A percentile compares a stretch with the other conserved stretches of the same genome.
phyloP scores from a whole-genome alignment of 1,140 invertebrate species.

The Colletes latitarsis region DNA sequence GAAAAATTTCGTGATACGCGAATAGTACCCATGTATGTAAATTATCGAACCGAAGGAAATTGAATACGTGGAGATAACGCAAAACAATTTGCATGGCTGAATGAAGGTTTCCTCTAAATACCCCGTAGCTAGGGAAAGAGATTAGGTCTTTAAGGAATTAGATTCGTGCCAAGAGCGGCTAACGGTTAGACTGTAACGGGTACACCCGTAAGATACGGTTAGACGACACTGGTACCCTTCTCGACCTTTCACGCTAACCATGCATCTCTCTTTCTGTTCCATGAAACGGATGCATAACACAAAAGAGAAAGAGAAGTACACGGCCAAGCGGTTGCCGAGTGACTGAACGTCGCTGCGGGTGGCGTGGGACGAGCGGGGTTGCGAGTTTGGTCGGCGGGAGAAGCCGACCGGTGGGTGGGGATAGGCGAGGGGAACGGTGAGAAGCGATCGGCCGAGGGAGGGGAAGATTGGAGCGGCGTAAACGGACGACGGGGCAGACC shows the following conservation, averaged over 20 bases:
- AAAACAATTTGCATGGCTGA: no score
- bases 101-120: no score
- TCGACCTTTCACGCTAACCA: conserved; percentile 30
- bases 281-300: background rate
- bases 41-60: no score
- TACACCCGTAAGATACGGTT: conserved; percentile 34
- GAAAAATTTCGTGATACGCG: no score
- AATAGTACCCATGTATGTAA: no score
- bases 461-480: conserved; percentile 10
- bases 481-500: conserved; percentile 15
- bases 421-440: background rate
- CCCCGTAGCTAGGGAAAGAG: background rate
- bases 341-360: conserved; percentile 45
- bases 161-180: background rate
- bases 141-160: background rate
- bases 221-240: conserved; percentile 47
- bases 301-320: conserved; percentile 26
- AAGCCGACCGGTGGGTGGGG: conserved; percentile 7
- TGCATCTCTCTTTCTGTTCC: conserved; percentile 12
- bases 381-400: background rate
- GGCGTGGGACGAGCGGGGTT: conserved; percentile 39
- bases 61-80: no score
- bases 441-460: background rate
- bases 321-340: conserved; percentile 26
- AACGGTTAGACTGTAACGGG: background rate